Evolutionary conservation across 2,797 vertebrate species (phyloP).

Genomic region (Spizella passerina): DNA sequence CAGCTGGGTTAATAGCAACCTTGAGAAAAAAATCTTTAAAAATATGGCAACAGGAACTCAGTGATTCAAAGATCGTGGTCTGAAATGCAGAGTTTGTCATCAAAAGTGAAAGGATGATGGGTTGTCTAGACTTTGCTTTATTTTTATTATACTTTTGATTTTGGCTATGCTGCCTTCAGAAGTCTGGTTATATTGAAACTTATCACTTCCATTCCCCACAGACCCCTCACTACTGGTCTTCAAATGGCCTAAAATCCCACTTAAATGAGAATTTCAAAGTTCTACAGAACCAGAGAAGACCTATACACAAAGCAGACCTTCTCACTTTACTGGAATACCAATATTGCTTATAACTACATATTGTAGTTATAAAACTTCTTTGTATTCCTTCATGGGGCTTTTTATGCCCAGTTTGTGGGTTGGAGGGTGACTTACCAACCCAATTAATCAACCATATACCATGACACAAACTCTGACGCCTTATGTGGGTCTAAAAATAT

Average conservation of each 20-base stretch:
- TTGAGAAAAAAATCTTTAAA: neutral
- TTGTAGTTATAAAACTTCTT: conserved; percentile 59
- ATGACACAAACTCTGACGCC: conserved; percentile 83
- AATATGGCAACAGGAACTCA: neutral
- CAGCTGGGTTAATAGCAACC: neutral
- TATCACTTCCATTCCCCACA: neutral
- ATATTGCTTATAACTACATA: conserved; percentile 19
- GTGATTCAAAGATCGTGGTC: neutral
- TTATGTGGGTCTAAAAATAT: conserved; percentile 81
- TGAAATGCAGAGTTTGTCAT: neutral
- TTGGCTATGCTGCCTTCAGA: neutral
- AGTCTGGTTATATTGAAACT: neutral
- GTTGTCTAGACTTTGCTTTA: neutral
- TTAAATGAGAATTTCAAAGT: neutral
- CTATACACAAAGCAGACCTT: neutral
- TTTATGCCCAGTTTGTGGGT: conserved; percentile 71
- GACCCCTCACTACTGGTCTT: neutral
- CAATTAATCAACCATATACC: conserved; percentile 84
- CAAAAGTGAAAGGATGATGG: neutral
- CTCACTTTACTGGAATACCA: neutral
- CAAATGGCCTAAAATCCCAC: neutral
- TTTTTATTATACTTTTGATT: conserved; percentile 1
- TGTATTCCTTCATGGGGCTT: conserved; percentile 60
- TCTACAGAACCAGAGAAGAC: neutral
- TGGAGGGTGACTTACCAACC: conserved; percentile 78